phyloP scores from a whole-genome alignment of 2,113 vertebrate genomes.

The Myrmecobius fasciatus region DNA sequence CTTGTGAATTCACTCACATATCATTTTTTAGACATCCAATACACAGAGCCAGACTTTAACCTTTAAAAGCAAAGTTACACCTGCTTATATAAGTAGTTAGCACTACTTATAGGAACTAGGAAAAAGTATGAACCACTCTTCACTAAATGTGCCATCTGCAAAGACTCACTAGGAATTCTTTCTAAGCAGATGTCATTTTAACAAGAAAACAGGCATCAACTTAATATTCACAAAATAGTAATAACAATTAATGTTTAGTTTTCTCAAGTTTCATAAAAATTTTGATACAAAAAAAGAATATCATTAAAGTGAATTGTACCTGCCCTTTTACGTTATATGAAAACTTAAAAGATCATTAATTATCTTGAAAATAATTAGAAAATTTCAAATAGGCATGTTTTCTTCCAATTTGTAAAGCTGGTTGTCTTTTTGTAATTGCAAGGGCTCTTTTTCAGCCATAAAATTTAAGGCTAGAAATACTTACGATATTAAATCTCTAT shows the following conservation, averaged over 20 bases:
- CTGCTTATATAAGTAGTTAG: neutral
- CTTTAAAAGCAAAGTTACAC: slow-evolving; percentile 23
- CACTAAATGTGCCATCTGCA: neutral
- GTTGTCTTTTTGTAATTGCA: neutral
- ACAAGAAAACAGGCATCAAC: slow-evolving; percentile 44
- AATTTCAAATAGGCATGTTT: neutral
- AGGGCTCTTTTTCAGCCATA: neutral
- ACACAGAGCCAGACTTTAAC: slow-evolving; percentile 16
- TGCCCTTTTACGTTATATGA: slow-evolving; percentile 19
- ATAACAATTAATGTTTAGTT: slow-evolving; percentile 61
- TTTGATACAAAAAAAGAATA: slow-evolving; percentile 57
- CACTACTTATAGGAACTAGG: neutral
- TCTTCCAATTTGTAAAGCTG: neutral
- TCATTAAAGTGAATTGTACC: slow-evolving; percentile 62
- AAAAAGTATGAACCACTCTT: neutral
- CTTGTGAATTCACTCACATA: neutral
- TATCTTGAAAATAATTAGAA: neutral
- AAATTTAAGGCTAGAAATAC: neutral
- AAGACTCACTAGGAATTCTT: slow-evolving; percentile 35
- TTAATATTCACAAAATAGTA: slow-evolving; percentile 62
- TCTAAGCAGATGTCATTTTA: slow-evolving; percentile 55
- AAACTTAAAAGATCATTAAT: slow-evolving; percentile 29
- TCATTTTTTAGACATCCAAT: neutral
- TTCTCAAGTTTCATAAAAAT: slow-evolving; percentile 62
- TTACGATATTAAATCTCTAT: neutral